phyloP scores from a whole-genome alignment of 2,113 vertebrate genomes.

The Oncorhynchus masou region DNA sequence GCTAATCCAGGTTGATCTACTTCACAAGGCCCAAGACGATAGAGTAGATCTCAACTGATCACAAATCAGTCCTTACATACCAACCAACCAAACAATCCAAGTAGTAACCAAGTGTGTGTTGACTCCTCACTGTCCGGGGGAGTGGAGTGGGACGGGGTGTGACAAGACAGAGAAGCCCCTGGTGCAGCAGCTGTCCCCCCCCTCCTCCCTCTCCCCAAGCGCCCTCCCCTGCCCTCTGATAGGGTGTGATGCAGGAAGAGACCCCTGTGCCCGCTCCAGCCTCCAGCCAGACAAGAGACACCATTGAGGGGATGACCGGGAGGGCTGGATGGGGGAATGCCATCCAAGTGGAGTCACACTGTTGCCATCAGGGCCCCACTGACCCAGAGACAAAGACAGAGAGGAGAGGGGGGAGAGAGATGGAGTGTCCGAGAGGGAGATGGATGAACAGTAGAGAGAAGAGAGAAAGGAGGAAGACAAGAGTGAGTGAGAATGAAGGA shows the following conservation, averaged over 20 bases:
- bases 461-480: neutral
- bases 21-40: constrained; percentile 13
- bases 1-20: constrained; percentile 15
- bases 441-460: neutral
- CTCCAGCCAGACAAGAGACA: constrained; percentile 66
- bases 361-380: constrained; percentile 52
- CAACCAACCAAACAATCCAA: constrained; percentile 12
- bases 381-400: constrained; percentile 17
- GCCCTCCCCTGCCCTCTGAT: constrained; percentile 51
- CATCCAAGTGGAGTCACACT: constrained; percentile 66
- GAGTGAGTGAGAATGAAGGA: neutral
- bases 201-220: constrained; percentile 32
- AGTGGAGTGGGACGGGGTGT: constrained; percentile 54
- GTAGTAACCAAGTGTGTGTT: constrained; percentile 36
- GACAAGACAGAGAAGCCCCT: constrained; percentile 52
- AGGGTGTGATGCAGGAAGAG: constrained; percentile 59
- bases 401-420: neutral
- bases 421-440: neutral
- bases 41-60: constrained; percentile 7
- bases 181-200: constrained; percentile 61
- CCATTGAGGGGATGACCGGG: constrained; percentile 55
- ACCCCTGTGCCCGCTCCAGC: constrained; percentile 36
- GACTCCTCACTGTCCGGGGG: constrained; percentile 18
- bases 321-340: constrained; percentile 52
- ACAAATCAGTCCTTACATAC: neutral